Percentiles rank a stretch among this genome's conserved stretches.
These are phyloP conservation scores for Odontophorus gujanensis DNA, from an alignment of 2,113 vertebrate species.

Conservation along the genomic window DNA sequence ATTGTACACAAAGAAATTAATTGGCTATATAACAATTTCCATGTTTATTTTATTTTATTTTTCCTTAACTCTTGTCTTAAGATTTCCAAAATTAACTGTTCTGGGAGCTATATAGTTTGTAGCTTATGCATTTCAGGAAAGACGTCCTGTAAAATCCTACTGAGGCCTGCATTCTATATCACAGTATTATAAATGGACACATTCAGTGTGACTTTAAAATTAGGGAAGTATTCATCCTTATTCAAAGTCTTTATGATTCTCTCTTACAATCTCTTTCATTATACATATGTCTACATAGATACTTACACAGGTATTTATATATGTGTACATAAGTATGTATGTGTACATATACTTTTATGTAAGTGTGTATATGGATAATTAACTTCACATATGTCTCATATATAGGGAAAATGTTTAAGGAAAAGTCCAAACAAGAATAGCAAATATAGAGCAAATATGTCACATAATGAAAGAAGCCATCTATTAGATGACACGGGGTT, in stretches of 20 bases:
- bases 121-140: not conserved
- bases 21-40: not conserved
- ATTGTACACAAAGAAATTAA: not conserved
- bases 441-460: slow-evolving; percentile 18
- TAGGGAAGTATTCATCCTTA: not conserved
- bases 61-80: not conserved
- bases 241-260: not conserved
- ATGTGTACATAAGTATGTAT: rapidly evolving
- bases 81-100: not conserved
- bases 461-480: slow-evolving; percentile 38
- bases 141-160: not conserved
- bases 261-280: not conserved
- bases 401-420: not conserved
- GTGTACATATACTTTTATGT: not conserved
- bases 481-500: slow-evolving; percentile 6
- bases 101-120: not conserved
- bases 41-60: not conserved
- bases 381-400: not conserved
- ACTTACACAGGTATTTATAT: not conserved
- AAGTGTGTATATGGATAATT: not conserved
- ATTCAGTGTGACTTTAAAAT: not conserved
- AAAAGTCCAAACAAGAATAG: not conserved
- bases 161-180: not conserved
- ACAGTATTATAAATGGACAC: not conserved
- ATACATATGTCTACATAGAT: not conserved